phyloP scores from a whole-genome alignment of 1,140 invertebrate genomes.

The Drosophila miranda region DNA sequence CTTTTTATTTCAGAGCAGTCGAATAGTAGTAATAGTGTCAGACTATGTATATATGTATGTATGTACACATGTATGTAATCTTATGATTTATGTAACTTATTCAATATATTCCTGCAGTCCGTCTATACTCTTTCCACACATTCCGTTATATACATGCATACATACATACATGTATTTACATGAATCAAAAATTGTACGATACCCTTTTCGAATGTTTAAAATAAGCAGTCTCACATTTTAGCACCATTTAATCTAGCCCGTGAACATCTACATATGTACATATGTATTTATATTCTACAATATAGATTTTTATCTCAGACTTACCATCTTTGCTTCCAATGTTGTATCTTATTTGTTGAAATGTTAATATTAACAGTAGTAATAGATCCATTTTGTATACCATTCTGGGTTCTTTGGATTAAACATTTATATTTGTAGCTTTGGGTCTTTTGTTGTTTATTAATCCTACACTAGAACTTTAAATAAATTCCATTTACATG shows the following conservation, averaged over 20 bases:
- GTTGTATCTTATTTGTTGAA: constrained; percentile 18
- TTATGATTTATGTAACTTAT: too few species aligned
- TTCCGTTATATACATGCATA: too few species aligned
- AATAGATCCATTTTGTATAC: constrained; percentile 26
- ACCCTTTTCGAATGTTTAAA: not conserved
- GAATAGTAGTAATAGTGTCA: too few species aligned
- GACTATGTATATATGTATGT: too few species aligned
- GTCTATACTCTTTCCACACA: too few species aligned
- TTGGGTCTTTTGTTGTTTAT: not conserved
- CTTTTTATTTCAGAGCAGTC: too few species aligned
- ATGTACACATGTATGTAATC: too few species aligned
- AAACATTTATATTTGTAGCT: constrained; percentile 9
- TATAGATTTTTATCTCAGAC: not conserved
- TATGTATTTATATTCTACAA: not conserved
- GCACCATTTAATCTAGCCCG: too few species aligned
- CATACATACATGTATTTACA: too few species aligned
- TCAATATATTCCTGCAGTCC: too few species aligned
- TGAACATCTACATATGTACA: not conserved
- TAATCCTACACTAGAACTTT: not conserved
- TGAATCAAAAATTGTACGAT: too few species aligned
- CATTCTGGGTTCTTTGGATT: constrained; percentile 1
- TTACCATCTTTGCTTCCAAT: constrained; percentile 40
- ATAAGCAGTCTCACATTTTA: not conserved
- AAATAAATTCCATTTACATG: too few species aligned
- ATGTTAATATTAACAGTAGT: constrained; percentile 28